A percentile compares a stretch with the other conserved stretches of the same genome.
These are phyloP conservation scores for Acrossocheilus fasciatus DNA, from an alignment of 2,797 vertebrate species.

Conservation along the genomic window DNA sequence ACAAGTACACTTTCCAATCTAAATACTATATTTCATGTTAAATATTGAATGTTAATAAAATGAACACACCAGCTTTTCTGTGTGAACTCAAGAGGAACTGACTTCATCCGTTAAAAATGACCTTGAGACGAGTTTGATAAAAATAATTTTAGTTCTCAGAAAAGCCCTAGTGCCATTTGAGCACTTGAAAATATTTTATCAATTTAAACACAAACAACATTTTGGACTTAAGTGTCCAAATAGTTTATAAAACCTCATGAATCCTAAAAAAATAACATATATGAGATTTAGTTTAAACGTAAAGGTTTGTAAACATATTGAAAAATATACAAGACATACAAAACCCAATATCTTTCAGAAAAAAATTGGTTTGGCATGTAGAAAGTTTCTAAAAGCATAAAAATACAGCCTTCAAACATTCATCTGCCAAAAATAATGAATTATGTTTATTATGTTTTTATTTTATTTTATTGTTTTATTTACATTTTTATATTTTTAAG, in stretches of 20 bases:
- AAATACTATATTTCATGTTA: background rate
- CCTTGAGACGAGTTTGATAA: background rate
- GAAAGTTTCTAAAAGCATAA: background rate
- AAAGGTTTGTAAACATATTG: background rate
- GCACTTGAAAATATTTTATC: background rate
- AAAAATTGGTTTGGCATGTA: too few relatives aligned
- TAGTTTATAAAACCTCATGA: background rate
- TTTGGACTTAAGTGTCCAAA: background rate
- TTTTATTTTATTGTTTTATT: too few relatives aligned
- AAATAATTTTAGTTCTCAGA: background rate
- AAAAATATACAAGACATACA: background rate
- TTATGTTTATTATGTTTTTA: too few relatives aligned
- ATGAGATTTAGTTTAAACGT: background rate
- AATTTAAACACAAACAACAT: background rate
- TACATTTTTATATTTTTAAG: background rate
- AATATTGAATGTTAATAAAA: too few relatives aligned
- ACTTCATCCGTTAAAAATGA: background rate
- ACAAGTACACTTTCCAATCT: background rate
- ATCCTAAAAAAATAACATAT: background rate
- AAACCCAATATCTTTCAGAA: background rate
- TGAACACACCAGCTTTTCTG: too few relatives aligned
- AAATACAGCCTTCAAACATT: background rate
- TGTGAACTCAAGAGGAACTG: too few relatives aligned
- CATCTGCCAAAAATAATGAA: background rate
- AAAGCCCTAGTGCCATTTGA: background rate